Percentiles rank a stretch among this genome's conserved stretches.
Conservation (phyloP, 2,797 vertebrate genomes). For the Podarcis siculus region DNA sequence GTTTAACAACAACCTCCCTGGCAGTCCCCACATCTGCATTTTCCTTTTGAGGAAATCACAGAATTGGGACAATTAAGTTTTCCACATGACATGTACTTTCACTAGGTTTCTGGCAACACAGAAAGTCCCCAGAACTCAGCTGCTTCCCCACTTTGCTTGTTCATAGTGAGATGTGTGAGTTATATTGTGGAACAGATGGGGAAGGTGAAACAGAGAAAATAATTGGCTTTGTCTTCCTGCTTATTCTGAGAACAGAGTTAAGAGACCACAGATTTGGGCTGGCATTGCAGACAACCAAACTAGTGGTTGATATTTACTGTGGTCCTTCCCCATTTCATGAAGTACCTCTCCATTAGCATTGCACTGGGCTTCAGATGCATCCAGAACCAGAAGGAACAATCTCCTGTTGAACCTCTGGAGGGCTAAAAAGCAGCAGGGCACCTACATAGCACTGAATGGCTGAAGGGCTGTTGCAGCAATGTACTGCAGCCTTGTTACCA, state of each 20-base stretch:
- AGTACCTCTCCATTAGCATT: not conserved
- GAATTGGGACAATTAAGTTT: not conserved
- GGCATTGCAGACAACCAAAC: not conserved
- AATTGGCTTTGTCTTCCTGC: not conserved
- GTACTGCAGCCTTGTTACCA: not conserved
- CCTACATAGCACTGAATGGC: not conserved
- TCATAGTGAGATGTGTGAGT: not conserved
- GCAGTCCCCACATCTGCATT: not conserved
- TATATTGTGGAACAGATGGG: not conserved
- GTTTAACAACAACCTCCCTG: not conserved
- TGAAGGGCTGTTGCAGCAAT: not conserved
- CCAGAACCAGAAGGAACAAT: not conserved
- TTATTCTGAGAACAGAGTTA: not conserved
- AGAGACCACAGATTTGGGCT: too few species aligned
- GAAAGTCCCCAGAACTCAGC: not conserved
- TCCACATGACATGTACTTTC: not conserved
- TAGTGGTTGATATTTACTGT: too few species aligned
- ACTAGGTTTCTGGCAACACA: not conserved
- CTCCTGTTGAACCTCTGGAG: not conserved
- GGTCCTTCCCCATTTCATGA: not conserved
- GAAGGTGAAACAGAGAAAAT: not conserved
- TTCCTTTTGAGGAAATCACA: not conserved
- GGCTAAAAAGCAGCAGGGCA: not conserved
- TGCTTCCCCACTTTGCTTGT: not conserved
- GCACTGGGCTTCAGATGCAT: not conserved